These are phyloP conservation scores for Flabesymbios commensalis DNA, from an alignment of 2,888 invertebrate genomes.

Conservation along the genomic window DNA sequence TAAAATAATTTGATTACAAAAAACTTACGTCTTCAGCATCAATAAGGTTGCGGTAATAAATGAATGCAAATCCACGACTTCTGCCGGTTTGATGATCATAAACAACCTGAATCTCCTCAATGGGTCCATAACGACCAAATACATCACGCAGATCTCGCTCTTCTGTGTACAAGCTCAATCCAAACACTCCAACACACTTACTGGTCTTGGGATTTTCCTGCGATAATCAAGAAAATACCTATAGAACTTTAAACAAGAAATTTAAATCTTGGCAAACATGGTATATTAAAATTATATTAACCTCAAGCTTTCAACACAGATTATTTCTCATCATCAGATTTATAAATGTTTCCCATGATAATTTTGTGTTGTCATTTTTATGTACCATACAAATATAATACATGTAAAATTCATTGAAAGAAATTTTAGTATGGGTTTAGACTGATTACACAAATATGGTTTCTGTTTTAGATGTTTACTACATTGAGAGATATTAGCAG, in stretches of 20 bases:
- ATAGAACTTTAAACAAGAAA: background rate
- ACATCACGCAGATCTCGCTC: conserved; percentile 90
- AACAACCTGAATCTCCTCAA: conserved; percentile 89
- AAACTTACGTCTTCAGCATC: conserved; percentile 78
- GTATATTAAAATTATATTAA: background rate
- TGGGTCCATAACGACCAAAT: conserved; percentile 88
- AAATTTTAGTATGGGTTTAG: no score
- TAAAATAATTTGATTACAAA: no score
- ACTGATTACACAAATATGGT: no score
- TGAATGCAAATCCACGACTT: conserved; percentile 95
- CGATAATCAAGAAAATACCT: no score
- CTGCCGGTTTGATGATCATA: conserved; percentile 87
- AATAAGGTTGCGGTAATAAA: conserved; percentile 84
- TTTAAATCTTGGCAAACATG: background rate
- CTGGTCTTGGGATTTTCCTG: conserved; percentile 85
- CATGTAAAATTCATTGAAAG: no score
- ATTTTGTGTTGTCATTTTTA: no score
- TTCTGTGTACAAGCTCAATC: conserved; percentile 88
- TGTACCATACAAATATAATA: no score
- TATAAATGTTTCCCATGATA: no score
- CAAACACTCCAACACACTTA: conserved; percentile 92
- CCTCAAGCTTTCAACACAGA: no score
- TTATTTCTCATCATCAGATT: no score
- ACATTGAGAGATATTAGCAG: no score
- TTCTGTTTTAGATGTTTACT: no score